Base-by-base conservation (phyloP, 2,888 invertebrate genomes). In the Taenaris catops region DNA sequence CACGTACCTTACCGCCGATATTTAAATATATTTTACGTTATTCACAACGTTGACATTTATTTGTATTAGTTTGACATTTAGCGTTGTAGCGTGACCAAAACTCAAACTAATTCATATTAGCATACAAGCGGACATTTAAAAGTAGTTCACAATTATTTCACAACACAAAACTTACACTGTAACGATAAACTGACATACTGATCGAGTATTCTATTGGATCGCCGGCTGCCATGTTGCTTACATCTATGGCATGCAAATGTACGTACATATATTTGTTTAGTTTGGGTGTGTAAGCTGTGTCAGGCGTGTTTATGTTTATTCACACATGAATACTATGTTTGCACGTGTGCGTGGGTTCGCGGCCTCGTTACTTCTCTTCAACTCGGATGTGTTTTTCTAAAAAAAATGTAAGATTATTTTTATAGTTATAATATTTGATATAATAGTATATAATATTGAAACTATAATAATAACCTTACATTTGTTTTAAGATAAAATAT, bases 161-260 rank as follows among this genome's bases (percentile, higher is more conserved):
- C 32, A 25, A 40, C 25, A 38, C 16, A 32, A n/a, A 37, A 44
- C 38, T 36, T 36, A 34, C 20, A 31, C 16, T 33, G 24, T 31
- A 38, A 36, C 39, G 46, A 58, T 46, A 48, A 59, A 54, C 55
- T 78, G 73, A 74, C 76, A 75, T 66, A 71, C 67, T 75, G 72
- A 69, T 71, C 69, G 69, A 69, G 60, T 67, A 66, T 70, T 65
- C 65, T 55, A 23, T 23, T 23, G 16, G 11, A 25, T 21, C 9
- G 32, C 25, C 55, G 53, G 42, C 60, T 55, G 59, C 63, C 59
- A 59, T 58, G 57, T 63, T 62, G 59, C 60, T 55, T 59, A 70
- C 68, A 62, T 52, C 54, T 51, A 53, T 42, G 50, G 58, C 65
- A 71, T 75, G 70, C 62, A 69, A 72, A 78, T 71, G 58, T 64